Conservation (phyloP, 37 sponge, comb jelly and placozoan genomes). For the Sycon ciliatum region DNA sequence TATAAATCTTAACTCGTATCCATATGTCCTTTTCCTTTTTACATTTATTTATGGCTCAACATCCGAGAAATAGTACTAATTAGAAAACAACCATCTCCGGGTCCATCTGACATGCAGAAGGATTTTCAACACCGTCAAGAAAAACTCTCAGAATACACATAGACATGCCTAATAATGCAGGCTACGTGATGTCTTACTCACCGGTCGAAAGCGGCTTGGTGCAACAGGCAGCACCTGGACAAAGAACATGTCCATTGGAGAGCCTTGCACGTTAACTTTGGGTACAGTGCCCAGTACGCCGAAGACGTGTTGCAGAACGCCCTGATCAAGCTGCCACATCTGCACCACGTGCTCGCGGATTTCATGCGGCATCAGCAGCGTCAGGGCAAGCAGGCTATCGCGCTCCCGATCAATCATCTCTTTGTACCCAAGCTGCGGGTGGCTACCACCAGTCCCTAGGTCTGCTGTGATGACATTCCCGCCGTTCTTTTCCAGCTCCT, state of each 20-base stretch:
- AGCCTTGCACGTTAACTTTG: background rate
- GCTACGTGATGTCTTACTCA: too few relatives aligned
- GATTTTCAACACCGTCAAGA: too few relatives aligned
- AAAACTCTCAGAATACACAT: background rate
- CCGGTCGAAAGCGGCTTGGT: slow-evolving; percentile 80
- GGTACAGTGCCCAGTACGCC: too few relatives aligned
- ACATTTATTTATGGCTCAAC: too few relatives aligned
- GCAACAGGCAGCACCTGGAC: slow-evolving; percentile 70
- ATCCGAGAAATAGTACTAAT: too few relatives aligned
- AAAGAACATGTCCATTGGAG: slow-evolving; percentile 62
- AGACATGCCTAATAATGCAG: too few relatives aligned
- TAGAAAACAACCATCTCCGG: too few relatives aligned
- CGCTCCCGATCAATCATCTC: background rate
- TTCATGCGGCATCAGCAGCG: slow-evolving; percentile 46
- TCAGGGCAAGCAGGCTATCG: background rate
- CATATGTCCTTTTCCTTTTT: too few relatives aligned
- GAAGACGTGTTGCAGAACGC: slow-evolving; percentile 42
- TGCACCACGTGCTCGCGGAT: slow-evolving; percentile 51
- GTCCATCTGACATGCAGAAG: too few relatives aligned
- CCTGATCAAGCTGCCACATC: slow-evolving; percentile 50
- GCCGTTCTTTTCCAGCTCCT: background rate
- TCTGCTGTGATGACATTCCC: background rate
- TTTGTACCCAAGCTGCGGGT: background rate
- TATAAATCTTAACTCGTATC: background rate
- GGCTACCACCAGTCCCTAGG: background rate